These are phyloP conservation scores for Taenaris catops DNA, from an alignment of 2,888 invertebrate species.

Conservation along the genomic window DNA sequence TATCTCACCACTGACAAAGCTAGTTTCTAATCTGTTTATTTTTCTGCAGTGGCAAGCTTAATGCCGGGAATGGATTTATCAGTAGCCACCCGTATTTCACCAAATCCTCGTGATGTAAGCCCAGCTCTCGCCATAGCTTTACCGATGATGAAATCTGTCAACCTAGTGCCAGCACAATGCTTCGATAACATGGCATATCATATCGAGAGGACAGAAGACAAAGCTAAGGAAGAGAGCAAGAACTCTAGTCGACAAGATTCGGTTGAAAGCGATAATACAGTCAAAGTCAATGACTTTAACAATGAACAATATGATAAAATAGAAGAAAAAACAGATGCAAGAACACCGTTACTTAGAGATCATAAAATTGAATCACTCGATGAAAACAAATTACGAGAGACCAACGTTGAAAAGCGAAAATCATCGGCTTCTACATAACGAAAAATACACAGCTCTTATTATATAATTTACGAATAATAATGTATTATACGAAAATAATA, in stretches of 20 bases:
- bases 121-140: slow-evolving; percentile 81
- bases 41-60: slow-evolving; percentile 68
- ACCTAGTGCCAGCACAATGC: slow-evolving; percentile 68
- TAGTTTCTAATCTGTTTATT: too few species aligned
- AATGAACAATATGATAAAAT: slow-evolving; percentile 56
- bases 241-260: slow-evolving; percentile 54
- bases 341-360: slow-evolving; percentile 61
- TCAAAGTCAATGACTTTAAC: slow-evolving; percentile 57
- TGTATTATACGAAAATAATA: slow-evolving; percentile 17
- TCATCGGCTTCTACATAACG: slow-evolving; percentile 71
- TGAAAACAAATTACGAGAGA: slow-evolving; percentile 64
- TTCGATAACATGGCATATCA: slow-evolving; percentile 74
- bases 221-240: slow-evolving; percentile 40
- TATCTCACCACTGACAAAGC: too few species aligned
- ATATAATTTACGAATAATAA: slow-evolving; percentile 11
- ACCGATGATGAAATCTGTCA: slow-evolving; percentile 80
- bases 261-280: slow-evolving; percentile 53
- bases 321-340: slow-evolving; percentile 64
- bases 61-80: slow-evolving; percentile 81
- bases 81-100: slow-evolving; percentile 82
- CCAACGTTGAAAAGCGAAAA: slow-evolving; percentile 66
- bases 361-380: slow-evolving; percentile 73
- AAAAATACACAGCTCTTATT: slow-evolving; percentile 16
- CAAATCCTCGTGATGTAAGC: slow-evolving; percentile 83
- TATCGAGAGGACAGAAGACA: slow-evolving; percentile 49